Evolutionary conservation across 2,797 vertebrate genomes (phyloP), one percentile per base, ranked within the genome.

Genomic region (Clarias pachynema): DNA sequence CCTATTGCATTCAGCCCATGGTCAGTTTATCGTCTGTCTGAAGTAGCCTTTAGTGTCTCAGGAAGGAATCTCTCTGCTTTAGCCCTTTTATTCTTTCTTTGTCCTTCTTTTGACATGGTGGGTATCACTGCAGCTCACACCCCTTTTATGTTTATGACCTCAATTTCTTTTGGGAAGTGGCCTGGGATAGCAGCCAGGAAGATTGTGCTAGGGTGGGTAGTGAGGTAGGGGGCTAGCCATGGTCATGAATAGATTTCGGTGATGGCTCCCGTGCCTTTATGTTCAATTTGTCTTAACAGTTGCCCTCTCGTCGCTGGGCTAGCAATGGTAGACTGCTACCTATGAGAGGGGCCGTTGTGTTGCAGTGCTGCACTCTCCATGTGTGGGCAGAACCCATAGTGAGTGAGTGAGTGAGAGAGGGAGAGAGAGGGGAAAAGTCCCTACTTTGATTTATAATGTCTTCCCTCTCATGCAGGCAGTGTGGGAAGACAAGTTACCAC

Each of bases 161-260:
- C 87, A 79, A 83, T 90, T 88, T 90, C 87, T 88, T 84, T 88
- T 88, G 88, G 85, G 86, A 89, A 89, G 91, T 93, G 92, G 92
- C 91, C 84, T 88, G 89, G 89, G 89, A 88, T 74, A 44, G 79
- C 80, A 85, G 89, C 89, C 89, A 89, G 86, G 82, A 86, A 89
- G 87, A 89, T 82, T 87, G 87, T 75, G 84, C 82, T 87, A 85
- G 86, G 87, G 82, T 74, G 72, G 89, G 79, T 90, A 89, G 91
- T 87, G 81, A 88, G 90, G 85, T 80, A 80, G 82, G 84, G 87
- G 92, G 87, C 86, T 80, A 83, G 70, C 85, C 84, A 75, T 85
- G 82, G 83, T 86, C 86, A 83, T 88, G 86, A 90, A 89, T 87
- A 85, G 83, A 57, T 84, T 68, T 77, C 72, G 85, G 75, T 86